Conservation (phyloP, 1,140 invertebrate genomes). For the Apis dorsata region DNA sequence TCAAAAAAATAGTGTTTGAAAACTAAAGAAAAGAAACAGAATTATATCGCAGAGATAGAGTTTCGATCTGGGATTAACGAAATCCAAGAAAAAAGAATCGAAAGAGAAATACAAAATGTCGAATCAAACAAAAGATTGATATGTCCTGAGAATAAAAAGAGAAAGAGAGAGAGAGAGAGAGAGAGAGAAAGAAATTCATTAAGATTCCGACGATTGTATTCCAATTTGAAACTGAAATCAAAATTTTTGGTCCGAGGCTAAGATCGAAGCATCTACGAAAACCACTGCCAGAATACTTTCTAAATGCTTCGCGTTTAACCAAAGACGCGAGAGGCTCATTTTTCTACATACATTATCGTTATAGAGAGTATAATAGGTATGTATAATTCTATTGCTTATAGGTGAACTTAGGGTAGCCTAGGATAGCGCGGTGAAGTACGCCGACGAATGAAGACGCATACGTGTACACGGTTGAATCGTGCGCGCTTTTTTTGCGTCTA, state of each 20-base stretch:
- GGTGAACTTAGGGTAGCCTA: constrained; percentile 67
- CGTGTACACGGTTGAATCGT: not conserved
- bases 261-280: constrained; percentile 77
- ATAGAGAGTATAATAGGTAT: constrained; percentile 64
- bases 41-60: not conserved
- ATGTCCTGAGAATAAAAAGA: not conserved
- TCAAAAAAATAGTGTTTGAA: not conserved
- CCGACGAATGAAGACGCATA: not conserved
- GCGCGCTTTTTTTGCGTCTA: not conserved
- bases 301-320: constrained; percentile 78
- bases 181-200: not conserved
- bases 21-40: not conserved
- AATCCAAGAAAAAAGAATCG: not conserved
- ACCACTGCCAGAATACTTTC: constrained; percentile 78
- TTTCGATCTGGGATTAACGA: not conserved
- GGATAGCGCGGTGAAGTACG: constrained; percentile 53
- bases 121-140: not conserved
- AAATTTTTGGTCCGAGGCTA: constrained; percentile 75
- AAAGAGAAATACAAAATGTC: not conserved
- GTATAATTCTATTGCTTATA: constrained; percentile 67
- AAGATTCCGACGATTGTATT: constrained; percentile 23
- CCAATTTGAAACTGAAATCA: constrained; percentile 70
- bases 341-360: constrained; percentile 80
- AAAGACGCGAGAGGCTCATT: constrained; percentile 78
- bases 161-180: not conserved